Conservation (phyloP, 2,888 invertebrate genomes). For the Incurvaria masculella region DNA sequence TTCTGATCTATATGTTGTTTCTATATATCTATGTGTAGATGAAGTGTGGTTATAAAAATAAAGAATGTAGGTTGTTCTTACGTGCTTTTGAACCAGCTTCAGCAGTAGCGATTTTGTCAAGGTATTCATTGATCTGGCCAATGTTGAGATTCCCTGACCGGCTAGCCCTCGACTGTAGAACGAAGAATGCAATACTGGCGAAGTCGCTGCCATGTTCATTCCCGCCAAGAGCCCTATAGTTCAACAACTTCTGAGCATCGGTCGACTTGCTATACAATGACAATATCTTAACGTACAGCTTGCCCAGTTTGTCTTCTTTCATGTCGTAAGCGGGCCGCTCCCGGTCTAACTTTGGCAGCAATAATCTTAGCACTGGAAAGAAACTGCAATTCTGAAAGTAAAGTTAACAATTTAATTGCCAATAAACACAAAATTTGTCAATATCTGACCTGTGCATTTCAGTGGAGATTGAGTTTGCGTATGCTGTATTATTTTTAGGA, state of each 20-base stretch:
- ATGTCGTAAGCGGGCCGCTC: constrained; percentile 80
- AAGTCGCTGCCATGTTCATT: constrained; percentile 64
- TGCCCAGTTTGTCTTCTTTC: constrained; percentile 72
- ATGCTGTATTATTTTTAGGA: no score
- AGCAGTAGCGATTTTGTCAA: constrained; percentile 71
- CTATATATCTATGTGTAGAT: neutral
- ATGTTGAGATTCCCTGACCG: constrained; percentile 56
- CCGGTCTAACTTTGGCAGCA: constrained; percentile 76
- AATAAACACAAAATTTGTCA: neutral
- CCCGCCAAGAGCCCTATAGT: constrained; percentile 46
- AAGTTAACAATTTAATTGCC: constrained; percentile 6
- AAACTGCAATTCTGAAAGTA: constrained; percentile 54
- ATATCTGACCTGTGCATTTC: no score
- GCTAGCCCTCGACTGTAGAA: constrained; percentile 58
- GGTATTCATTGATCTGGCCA: constrained; percentile 66
- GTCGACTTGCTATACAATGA: constrained; percentile 63
- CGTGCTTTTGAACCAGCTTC: constrained; percentile 60
- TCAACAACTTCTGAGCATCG: constrained; percentile 38
- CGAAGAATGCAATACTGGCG: constrained; percentile 71
- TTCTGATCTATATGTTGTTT: no score
- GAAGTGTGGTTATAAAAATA: constrained; percentile 1
- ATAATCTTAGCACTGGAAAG: constrained; percentile 72
- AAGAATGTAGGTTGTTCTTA: constrained; percentile 24
- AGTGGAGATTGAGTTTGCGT: no score
- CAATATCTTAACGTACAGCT: constrained; percentile 70